Percentiles rank a stretch among this genome's conserved stretches.
These are phyloP conservation scores for Lasioglossum lativentre DNA, from an alignment of 2,888 invertebrate species.

Conservation along the genomic window DNA sequence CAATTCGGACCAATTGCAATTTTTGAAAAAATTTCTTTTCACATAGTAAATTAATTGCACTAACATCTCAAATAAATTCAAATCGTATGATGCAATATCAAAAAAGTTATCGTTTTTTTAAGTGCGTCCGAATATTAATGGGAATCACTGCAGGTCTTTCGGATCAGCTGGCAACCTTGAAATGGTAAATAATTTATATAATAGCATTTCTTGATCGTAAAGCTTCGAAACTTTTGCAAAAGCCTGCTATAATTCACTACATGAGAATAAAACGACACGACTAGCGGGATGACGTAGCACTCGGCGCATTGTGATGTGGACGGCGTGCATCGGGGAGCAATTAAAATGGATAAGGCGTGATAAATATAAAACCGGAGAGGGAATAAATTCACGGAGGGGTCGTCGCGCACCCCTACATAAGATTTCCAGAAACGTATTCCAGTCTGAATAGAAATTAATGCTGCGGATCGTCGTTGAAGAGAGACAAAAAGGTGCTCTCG, in stretches of 20 bases:
- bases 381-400: conserved; percentile 22
- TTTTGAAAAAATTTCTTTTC: too few relatives aligned
- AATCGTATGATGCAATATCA: too few relatives aligned
- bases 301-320: background rate
- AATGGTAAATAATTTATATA: too few relatives aligned
- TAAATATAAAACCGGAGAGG: conserved; percentile 12
- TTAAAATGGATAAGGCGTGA: background rate
- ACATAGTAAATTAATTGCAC: too few relatives aligned
- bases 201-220: too few relatives aligned
- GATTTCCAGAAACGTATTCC: conserved; percentile 15
- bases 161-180: too few relatives aligned
- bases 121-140: too few relatives aligned
- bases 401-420: background rate
- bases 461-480: background rate
- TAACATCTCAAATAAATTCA: too few relatives aligned
- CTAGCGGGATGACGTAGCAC: background rate
- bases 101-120: too few relatives aligned
- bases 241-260: background rate
- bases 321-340: background rate
- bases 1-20: too few relatives aligned
- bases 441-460: conserved; percentile 1
- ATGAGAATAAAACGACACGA: background rate
- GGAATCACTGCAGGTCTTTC: too few relatives aligned
- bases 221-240: too few relatives aligned
- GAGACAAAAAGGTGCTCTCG: background rate